Evolutionary conservation across 2,888 invertebrate species (phyloP).

Genomic region (Anarsia innoxiella): DNA sequence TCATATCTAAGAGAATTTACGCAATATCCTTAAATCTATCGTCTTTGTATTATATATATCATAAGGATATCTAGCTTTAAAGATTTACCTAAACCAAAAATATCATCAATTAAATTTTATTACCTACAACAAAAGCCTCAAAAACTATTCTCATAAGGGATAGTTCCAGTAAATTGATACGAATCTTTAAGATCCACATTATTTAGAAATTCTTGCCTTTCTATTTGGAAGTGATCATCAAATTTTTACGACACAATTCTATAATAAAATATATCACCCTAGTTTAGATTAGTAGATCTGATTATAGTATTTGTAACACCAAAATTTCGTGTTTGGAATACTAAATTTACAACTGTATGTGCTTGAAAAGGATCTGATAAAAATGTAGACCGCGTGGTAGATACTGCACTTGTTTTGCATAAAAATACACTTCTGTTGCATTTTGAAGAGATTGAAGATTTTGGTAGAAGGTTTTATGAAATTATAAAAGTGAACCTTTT

Average conservation of each 20-base stretch:
- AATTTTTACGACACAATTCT: constrained; percentile 13
- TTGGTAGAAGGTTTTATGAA: too few relatives aligned
- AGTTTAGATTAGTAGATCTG: constrained; percentile 28
- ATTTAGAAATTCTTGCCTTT: too few relatives aligned
- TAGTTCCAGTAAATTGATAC: background rate
- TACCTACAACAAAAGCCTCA: background rate
- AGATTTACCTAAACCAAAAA: too few relatives aligned
- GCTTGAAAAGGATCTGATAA: constrained; percentile 21
- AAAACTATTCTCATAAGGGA: background rate
- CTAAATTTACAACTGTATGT: constrained; percentile 20
- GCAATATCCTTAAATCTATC: too few relatives aligned
- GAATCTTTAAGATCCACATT: background rate
- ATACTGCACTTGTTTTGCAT: too few relatives aligned
- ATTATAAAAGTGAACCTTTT: too few relatives aligned
- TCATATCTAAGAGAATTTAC: too few relatives aligned
- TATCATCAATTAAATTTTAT: background rate
- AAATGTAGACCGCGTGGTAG: constrained; percentile 18
- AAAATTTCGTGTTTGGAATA: constrained; percentile 25
- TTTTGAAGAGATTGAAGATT: too few relatives aligned
- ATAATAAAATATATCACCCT: constrained; percentile 14
- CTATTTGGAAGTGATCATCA: background rate
- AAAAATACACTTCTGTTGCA: too few relatives aligned
- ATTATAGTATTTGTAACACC: constrained; percentile 23
- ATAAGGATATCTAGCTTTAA: too few relatives aligned
- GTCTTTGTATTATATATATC: too few relatives aligned